Evolutionary conservation across 2,888 invertebrate genomes (phyloP).

Genomic region (Lochmaea crataegi): DNA sequence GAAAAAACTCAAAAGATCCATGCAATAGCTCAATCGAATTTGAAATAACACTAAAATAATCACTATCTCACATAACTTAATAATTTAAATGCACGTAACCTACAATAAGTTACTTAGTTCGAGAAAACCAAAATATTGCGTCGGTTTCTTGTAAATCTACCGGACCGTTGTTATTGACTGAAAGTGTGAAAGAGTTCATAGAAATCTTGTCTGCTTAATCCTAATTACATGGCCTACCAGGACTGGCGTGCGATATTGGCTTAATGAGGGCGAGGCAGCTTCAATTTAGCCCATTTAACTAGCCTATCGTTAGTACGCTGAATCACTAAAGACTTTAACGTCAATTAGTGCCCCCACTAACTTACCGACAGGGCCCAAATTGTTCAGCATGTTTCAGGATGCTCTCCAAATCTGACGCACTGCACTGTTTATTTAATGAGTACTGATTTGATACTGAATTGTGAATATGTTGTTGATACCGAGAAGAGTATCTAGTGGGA

Average conservation of each 20-base stretch:
- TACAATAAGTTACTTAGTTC: background rate
- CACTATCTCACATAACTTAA: background rate
- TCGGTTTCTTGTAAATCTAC: conserved; percentile 12
- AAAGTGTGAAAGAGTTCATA: conserved; percentile 56
- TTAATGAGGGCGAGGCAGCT: conserved; percentile 66
- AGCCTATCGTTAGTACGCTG: conserved; percentile 66
- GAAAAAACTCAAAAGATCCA: background rate
- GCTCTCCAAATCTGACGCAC: conserved; percentile 58
- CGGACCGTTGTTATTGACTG: conserved; percentile 49
- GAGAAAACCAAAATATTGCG: background rate
- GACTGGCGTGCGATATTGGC: conserved; percentile 63
- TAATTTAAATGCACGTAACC: no score
- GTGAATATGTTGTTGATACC: conserved; percentile 64
- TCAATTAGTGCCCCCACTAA: conserved; percentile 65
- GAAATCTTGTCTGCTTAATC: conserved; percentile 51
- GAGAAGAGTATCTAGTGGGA: conserved; percentile 59
- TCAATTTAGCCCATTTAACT: conserved; percentile 67
- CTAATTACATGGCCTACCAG: conserved; percentile 66
- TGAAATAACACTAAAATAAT: background rate
- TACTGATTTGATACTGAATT: conserved; percentile 68
- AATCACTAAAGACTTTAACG: conserved; percentile 66
- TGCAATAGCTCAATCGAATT: background rate
- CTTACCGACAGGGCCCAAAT: conserved; percentile 65
- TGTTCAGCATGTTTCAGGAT: conserved; percentile 62
- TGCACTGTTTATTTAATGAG: conserved; percentile 68